Percentiles rank a stretch among this genome's conserved stretches.
Evolutionary conservation across 1,140 invertebrate species (phyloP).

Genomic region (Zaprionus kolodkinae): DNA sequence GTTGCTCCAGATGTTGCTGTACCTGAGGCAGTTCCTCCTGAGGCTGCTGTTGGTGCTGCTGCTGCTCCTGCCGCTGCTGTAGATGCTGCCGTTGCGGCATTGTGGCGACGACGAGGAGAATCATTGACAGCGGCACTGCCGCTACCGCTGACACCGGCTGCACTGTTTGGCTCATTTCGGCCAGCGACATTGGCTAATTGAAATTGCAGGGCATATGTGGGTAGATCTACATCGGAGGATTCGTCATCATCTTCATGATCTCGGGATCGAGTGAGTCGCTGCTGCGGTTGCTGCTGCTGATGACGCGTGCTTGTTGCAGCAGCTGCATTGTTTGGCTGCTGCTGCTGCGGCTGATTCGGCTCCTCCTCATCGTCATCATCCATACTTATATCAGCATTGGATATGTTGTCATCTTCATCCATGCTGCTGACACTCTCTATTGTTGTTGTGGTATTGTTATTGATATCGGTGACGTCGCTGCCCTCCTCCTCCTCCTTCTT

Average conservation of each 20-base stretch:
- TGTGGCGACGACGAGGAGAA: background rate
- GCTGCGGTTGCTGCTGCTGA: constrained; percentile 1
- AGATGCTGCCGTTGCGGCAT: constrained; percentile 1
- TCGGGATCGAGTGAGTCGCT: constrained; percentile 4
- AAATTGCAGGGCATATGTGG: constrained; percentile 55
- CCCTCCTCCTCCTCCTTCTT: constrained; percentile 13
- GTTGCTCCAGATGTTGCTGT: background rate
- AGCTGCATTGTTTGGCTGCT: background rate
- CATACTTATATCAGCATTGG: constrained; percentile 77
- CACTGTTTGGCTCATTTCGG: constrained; percentile 5
- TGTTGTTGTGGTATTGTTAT: constrained; percentile 36
- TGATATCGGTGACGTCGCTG: constrained; percentile 70
- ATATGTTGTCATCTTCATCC: constrained; percentile 80
- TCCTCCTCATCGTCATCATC: constrained; percentile 62
- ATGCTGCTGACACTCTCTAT: constrained; percentile 58
- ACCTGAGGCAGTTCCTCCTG: background rate
- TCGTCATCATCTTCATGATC: constrained; percentile 34
- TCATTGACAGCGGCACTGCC: background rate
- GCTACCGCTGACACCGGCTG: background rate
- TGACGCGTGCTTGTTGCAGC: background rate
- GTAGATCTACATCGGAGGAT: constrained; percentile 57
- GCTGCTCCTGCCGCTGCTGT: constrained; percentile 11
- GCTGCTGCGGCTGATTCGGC: constrained; percentile 14
- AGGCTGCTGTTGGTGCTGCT: background rate
- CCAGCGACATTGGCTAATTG: constrained; percentile 43